Percentiles rank a stretch among this genome's conserved stretches.
Evolutionary conservation across 2,888 invertebrate genomes (phyloP).

Genomic region (Limnephilus lunatus): DNA sequence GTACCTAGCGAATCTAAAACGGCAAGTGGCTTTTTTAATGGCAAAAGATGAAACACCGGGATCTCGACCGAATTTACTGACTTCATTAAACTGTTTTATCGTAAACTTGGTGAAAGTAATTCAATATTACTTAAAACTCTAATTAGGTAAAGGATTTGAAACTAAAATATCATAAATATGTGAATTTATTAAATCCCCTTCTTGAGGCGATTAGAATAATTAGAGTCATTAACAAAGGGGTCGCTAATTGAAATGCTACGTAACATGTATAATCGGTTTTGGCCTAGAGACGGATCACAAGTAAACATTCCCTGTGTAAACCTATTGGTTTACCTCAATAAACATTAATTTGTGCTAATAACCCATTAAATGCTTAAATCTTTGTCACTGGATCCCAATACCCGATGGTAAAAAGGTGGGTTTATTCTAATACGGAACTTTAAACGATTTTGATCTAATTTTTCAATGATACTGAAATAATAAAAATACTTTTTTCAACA

Average conservation of each 20-base stretch:
- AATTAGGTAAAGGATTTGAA: no score
- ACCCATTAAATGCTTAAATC: background rate
- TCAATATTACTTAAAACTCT: background rate
- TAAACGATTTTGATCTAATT: background rate
- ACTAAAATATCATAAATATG: no score
- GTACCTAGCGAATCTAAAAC: background rate
- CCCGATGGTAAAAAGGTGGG: background rate
- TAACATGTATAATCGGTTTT: background rate
- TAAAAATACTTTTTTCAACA: background rate
- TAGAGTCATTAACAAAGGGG: background rate
- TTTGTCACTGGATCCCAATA: background rate
- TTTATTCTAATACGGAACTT: background rate
- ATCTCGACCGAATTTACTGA: background rate
- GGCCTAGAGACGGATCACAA: background rate
- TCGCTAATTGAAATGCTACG: background rate
- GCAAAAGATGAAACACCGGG: background rate
- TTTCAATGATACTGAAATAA: background rate
- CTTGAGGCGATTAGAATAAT: background rate
- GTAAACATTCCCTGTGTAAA: slow-evolving; percentile 35
- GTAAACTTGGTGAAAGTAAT: background rate
- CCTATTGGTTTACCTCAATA: slow-evolving; percentile 45
- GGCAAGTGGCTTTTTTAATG: background rate
- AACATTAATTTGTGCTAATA: slow-evolving; percentile 35
- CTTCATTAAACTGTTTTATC: background rate
- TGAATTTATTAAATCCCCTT: background rate